Base-by-base conservation (phyloP, 2,888 invertebrate genomes). In the Leptura quadrifasciata region DNA sequence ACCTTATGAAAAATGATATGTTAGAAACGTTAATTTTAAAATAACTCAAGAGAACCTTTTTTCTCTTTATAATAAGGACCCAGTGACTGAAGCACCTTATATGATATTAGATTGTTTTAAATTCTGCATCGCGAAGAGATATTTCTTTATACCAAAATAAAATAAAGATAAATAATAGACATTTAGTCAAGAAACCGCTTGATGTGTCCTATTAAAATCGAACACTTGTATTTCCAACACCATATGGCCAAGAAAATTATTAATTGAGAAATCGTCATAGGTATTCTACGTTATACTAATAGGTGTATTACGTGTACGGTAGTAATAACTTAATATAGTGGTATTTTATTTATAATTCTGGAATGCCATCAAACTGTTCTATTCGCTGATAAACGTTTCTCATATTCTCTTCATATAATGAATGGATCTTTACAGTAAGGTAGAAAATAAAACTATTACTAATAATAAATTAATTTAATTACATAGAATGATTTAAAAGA, bases 101-200 rank as follows among this genome's bases (percentile, higher is more conserved):
- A 47, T n/a, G 2, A 8, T 31, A n/a, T 12, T 47, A n/a, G 12
- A 47, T n/a, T 47, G n/a, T 47, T n/a, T 17, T 17, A 47, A 47
- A n/a, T n/a, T 47, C 47, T 47, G 2, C 10, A n/a, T 47, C n/a
- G 6, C n/a, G 47, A 47, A 47, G 47, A n/a, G 47, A n/a, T n/a
- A 47, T 47, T 47, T 47, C 15, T 47, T n/a, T 47, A 6, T 6
- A 47, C n/a, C n/a, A 47, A 47, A 47, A n/a, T 47, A n/a, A 47
- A n/a, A n/a, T n/a, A 47, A n/a, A 47, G n/a, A 47, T n/a, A 47
- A 47, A 47, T 47, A 47, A n/a, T 47, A 15, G 5, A 12, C 47
- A 47, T 47, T 47, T n/a, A 47, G 47, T 47, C n/a, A 47, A n/a
- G 47, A 47, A 15, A 47, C 47, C 47, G 47, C 47, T 47, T 17